Base-by-base conservation (phyloP, 2,888 invertebrate genomes). In the Caenorhabditis parvicauda region DNA sequence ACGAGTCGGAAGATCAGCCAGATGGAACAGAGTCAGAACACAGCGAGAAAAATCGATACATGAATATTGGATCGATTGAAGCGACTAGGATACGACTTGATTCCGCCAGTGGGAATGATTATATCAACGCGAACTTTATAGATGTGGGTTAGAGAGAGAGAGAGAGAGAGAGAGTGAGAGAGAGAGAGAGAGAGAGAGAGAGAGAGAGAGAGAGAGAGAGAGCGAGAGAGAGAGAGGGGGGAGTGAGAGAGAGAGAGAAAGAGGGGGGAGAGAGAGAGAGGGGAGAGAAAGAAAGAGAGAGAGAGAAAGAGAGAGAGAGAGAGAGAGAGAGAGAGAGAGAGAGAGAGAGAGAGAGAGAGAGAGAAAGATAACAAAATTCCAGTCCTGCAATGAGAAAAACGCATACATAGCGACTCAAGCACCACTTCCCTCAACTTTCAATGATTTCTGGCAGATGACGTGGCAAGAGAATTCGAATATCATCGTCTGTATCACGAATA, bases 381-480 rank as follows among this genome's bases (percentile, higher is more conserved):
- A 70, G 70, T 61, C 64, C 17, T 74, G 76, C 55, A 73, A 74
- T 22, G 64, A 71, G 22, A 54, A 65, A 9, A 73, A 75, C 43
- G 70, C 70, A 19, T 77, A 77, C 59, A 77, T 77, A n/a, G 79
- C 79, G 6, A 80, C 79, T 0, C 79, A 79, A 54, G 79, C 79
- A 0, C 79, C 79, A 2, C 61, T 79, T 35, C 79, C 79, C 3
- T 70, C 73, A n/a, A 79, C 79, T 2, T 79, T 80, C 48, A 64
- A 59, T 12, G 67, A 70, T 29, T 68, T 70, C 37, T 70, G 67
- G 62, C 38, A 48, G 1, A 77, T 77, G 77, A 50, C 79, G 32
- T 76, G 77, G 74, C 79, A 79, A 44, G 79, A 79, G 51, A 54
- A 74, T 22, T 70, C 72, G 45, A 75, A 74, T 54, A 55, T 79